Evolutionary conservation across 2,888 invertebrate genomes (phyloP), one percentile per base, ranked within the genome.

Genomic region (Mycogona germanica): DNA sequence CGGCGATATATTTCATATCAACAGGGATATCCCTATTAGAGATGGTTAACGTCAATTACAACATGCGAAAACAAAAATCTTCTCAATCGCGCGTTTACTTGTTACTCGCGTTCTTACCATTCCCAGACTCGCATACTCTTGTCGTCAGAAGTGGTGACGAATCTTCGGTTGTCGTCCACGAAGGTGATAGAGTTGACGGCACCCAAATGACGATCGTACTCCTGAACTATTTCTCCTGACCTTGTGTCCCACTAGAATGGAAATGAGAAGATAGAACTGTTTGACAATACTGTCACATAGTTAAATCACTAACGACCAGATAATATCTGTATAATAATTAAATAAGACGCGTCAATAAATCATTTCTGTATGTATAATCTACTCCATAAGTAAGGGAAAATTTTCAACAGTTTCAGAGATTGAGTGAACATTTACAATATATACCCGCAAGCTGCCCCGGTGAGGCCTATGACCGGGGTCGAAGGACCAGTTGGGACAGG

Each of bases 1-100:
- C 98, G 1, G 98, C 98, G 60, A 99, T 97, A 71, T 98, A 95
- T 70, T 99, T 99, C 86, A 98, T 98, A 71, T 99, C 98, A 1
- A 98, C 98, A 0, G 91, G 91, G 64, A 91, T 91, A 67, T 91
- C 89, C 75, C 75, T 75, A 52, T 49, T 60, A 53, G 9, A 23
- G 55, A 19, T 26, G 7, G 9, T 54, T 14, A n/a, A 14, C 9
- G 3, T 26, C 21, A 7, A 32, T 17, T 17, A 28, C 9, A 45
- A 35, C 29, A 38, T 14, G 25, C 45, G 26, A n/a, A 37, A 48
- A 50, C 25, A 48, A 26, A 14, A 12, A 30, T 47, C 6, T 19
- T 47, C 30, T 46, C 9, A 12, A 46, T 46, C n/a, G n/a, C n/a
- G n/a, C n/a, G n/a, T n/a, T n/a, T n/a, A n/a, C n/a, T n/a, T n/a